These are phyloP conservation scores for Mesaphorura yosii DNA, from an alignment of 1,140 invertebrate genomes.

Conservation along the genomic window DNA sequence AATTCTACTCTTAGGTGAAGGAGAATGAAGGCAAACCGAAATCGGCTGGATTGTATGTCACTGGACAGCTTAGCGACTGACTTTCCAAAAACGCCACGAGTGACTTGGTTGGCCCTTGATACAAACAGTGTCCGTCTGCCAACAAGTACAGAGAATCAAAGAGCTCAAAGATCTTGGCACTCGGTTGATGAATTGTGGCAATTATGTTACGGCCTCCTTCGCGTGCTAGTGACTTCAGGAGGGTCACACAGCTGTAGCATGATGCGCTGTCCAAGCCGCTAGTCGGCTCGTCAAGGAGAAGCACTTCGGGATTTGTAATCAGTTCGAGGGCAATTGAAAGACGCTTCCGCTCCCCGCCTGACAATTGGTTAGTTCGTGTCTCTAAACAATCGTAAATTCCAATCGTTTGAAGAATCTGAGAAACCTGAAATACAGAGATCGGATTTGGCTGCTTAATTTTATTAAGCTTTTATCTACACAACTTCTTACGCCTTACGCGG, in stretches of 20 bases:
- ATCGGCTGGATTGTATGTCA: conserved; percentile 92
- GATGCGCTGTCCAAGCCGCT: conserved; percentile 36
- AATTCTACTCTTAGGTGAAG: too few species aligned
- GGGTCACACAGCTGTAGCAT: conserved; percentile 32
- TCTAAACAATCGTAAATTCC: conserved; percentile 67
- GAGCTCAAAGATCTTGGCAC: conserved; percentile 86
- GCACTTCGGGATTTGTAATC: conserved; percentile 82
- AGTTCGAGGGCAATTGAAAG: conserved; percentile 89
- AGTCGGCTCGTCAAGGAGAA: conserved; percentile 97
- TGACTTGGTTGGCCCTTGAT: conserved; percentile 64
- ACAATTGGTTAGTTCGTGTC: conserved; percentile 65
- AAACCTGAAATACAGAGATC: conserved; percentile 48
- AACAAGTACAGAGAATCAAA: conserved; percentile 86
- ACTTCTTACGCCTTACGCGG: not conserved
- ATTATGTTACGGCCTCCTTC: conserved; percentile 81
- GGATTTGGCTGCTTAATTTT: not conserved
- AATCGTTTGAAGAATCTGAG: conserved; percentile 80
- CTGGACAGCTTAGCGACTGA: conserved; percentile 73
- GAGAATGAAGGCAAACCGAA: too few species aligned
- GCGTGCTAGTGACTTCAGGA: conserved; percentile 61
- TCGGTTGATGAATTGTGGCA: conserved; percentile 94
- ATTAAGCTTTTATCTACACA: not conserved
- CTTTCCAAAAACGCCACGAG: conserved; percentile 74
- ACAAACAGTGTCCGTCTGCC: conserved; percentile 82
- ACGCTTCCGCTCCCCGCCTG: conserved; percentile 84